Percentiles rank a stretch among this genome's conserved stretches.
These are phyloP conservation scores for Serranus cabrilla DNA, from an alignment of 2,797 vertebrate species.

Conservation along the genomic window DNA sequence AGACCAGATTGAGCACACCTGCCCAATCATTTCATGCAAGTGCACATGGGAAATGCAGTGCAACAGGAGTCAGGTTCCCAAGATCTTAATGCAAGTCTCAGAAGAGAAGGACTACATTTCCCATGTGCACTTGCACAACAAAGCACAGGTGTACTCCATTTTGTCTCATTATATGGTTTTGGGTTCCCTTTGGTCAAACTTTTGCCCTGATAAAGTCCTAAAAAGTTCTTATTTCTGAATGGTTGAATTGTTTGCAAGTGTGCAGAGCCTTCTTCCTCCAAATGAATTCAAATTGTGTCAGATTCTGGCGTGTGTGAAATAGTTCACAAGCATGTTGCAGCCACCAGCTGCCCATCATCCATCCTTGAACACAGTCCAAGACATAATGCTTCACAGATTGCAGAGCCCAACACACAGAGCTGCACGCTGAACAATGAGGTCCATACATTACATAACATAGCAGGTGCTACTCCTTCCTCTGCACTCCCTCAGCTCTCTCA, in stretches of 20 bases:
- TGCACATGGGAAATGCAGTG: neutral
- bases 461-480: conserved; percentile 33
- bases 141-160: neutral
- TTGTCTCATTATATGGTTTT: neutral
- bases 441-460: conserved; percentile 52
- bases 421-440: conserved; percentile 57
- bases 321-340: conserved; percentile 31
- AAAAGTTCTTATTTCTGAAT: neutral
- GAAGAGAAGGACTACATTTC: neutral
- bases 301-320: conserved; percentile 60
- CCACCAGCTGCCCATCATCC: conserved; percentile 64
- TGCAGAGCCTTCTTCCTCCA: neutral
- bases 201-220: neutral
- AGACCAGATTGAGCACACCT: neutral
- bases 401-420: conserved; percentile 28
- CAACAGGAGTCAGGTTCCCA: neutral
- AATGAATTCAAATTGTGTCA: conserved; percentile 36
- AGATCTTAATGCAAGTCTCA: neutral
- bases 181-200: neutral
- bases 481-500: conserved; percentile 18
- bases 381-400: conserved; percentile 43
- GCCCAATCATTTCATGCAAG: neutral
- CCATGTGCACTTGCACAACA: neutral
- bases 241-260: neutral
- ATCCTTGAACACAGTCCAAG: conserved; percentile 33